Conservation (phyloP, 2,888 invertebrate species). For the Tetragonula carbonaria region DNA sequence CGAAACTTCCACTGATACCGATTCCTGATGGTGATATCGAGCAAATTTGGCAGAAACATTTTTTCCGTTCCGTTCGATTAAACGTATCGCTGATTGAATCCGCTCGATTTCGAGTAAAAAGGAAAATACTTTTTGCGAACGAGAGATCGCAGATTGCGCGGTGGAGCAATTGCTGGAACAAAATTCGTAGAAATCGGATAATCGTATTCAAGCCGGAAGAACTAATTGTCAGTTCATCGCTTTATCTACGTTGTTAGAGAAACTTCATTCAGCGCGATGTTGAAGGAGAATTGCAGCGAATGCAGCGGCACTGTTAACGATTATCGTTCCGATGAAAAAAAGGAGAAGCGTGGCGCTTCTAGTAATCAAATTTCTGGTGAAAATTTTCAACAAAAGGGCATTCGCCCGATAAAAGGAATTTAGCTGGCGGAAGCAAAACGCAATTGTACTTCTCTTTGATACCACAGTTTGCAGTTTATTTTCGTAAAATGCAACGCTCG, state of each 20-base stretch:
- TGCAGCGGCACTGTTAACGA: not conserved
- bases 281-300: no score
- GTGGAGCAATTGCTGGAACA: not conserved
- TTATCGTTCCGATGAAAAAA: not conserved
- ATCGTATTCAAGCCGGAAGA: not conserved
- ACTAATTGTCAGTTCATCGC: no score
- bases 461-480: not conserved
- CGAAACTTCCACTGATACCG: no score
- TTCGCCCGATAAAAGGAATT: not conserved
- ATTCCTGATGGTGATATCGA: no score
- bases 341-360: no score
- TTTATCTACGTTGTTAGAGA: not conserved
- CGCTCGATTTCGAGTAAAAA: not conserved
- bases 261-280: not conserved
- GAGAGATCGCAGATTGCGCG: not conserved
- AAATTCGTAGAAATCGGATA: not conserved
- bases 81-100: not conserved
- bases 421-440: not conserved
- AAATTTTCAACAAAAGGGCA: not conserved
- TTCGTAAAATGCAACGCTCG: no score
- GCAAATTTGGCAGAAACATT: no score
- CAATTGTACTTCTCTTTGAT: not conserved
- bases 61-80: not conserved
- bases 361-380: not conserved
- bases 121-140: not conserved